Conservation (phyloP, 2,113 vertebrate species). For the Vombatus ursinus region DNA sequence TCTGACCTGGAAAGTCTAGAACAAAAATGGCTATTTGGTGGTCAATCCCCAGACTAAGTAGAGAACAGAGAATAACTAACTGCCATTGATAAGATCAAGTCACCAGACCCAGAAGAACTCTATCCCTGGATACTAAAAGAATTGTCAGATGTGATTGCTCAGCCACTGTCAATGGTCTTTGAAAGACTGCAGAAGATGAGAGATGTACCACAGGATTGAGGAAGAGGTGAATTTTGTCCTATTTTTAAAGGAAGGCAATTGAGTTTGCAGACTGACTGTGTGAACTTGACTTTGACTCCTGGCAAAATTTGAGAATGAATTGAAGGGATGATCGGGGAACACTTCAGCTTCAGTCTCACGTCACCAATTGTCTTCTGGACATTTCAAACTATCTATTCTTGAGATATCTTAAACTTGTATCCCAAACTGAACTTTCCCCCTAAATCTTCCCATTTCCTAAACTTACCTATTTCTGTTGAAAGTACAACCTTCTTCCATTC, state of each 20-base stretch:
- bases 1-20: neutral
- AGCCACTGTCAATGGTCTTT: too few relatives aligned
- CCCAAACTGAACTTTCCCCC: too few relatives aligned
- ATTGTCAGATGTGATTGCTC: too few relatives aligned
- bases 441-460: too few relatives aligned
- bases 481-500: too few relatives aligned
- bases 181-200: too few relatives aligned
- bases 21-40: neutral
- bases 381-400: too few relatives aligned
- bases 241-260: neutral
- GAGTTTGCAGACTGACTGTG: neutral
- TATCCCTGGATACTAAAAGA: neutral
- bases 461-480: too few relatives aligned
- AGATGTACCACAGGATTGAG: too few relatives aligned
- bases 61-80: neutral
- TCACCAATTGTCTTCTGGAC: too few relatives aligned
- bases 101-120: neutral
- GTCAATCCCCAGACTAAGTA: neutral
- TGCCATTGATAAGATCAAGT: neutral
- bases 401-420: too few relatives aligned
- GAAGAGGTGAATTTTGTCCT: neutral
- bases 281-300: neutral
- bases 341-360: neutral
- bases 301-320: neutral
- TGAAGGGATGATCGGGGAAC: neutral